Conservation (phyloP, 2,797 vertebrate genomes). For the Spinus olivaceus region DNA sequence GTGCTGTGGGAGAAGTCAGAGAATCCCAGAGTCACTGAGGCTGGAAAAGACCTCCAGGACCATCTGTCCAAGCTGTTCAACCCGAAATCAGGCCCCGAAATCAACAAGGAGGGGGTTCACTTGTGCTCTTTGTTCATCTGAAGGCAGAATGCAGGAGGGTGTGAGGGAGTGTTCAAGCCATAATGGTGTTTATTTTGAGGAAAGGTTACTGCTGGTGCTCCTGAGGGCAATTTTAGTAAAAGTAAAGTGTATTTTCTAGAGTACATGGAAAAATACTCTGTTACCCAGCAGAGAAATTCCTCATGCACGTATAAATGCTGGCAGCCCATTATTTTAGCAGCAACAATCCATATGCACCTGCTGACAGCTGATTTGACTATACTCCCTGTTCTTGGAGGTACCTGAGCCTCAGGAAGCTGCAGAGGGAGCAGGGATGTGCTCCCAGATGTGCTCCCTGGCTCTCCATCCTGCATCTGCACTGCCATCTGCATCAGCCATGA, state of each 20-base stretch:
- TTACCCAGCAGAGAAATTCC: not conserved
- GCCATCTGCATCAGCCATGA: not conserved
- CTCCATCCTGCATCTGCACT: not conserved
- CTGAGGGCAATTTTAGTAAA: not conserved
- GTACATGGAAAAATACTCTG: not conserved
- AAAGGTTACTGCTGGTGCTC: not conserved
- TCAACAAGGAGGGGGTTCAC: not conserved
- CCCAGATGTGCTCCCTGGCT: not conserved
- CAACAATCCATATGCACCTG: too few species aligned
- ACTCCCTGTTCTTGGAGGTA: too few species aligned
- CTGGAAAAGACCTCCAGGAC: not conserved
- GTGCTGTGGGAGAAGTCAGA: not conserved
- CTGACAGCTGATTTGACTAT: not conserved
- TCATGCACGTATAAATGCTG: accelerated
- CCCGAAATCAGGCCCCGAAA: not conserved
- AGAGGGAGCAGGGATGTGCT: not conserved
- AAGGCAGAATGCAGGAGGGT: not conserved
- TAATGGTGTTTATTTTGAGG: not conserved
- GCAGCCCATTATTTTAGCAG: not conserved
- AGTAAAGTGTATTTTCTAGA: not conserved
- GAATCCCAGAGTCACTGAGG: not conserved
- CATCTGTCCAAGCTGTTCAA: not conserved
- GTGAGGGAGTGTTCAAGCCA: not conserved
- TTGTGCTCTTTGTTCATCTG: accelerated
- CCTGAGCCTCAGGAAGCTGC: not conserved